Evolutionary conservation across 2,888 invertebrate genomes (phyloP).

Genomic region (Calliopum simillimum): DNA sequence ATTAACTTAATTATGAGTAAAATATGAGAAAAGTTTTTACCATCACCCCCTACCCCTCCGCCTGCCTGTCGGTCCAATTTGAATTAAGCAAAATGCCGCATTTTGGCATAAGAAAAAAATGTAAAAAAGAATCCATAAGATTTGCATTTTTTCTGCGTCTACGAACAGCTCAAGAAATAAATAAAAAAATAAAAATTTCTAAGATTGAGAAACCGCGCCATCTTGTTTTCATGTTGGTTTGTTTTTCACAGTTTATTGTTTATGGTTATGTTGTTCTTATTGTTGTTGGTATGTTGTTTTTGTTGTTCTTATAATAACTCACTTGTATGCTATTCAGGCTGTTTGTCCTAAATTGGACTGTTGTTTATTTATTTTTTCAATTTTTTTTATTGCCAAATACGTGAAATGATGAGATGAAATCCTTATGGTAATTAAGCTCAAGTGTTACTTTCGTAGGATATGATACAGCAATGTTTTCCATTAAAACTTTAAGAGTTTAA

Average conservation of each 20-base stretch:
- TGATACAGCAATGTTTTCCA: too few relatives aligned
- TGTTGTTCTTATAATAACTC: not conserved
- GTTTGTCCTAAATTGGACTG: not conserved
- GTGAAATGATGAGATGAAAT: too few relatives aligned
- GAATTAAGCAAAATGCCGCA: too few relatives aligned
- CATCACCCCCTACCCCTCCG: too few relatives aligned
- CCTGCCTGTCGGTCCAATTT: too few relatives aligned
- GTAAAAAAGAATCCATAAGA: not conserved
- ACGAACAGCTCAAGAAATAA: not conserved
- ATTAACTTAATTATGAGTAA: constrained; percentile 60
- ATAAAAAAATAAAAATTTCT: not conserved
- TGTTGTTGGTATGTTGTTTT: not conserved
- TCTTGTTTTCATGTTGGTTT: constrained; percentile 5
- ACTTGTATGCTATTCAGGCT: not conserved
- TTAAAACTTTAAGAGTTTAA: too few relatives aligned
- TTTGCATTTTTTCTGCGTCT: constrained; percentile 7
- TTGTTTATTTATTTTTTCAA: not conserved
- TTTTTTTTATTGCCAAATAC: not conserved
- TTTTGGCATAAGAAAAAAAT: too few relatives aligned
- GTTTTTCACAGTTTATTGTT: too few relatives aligned
- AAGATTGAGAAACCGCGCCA: not conserved
- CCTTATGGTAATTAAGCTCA: too few relatives aligned
- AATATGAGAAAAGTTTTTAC: constrained; percentile 57
- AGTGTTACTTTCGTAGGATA: too few relatives aligned
- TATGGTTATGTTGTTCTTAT: not conserved